A percentile compares a stretch with the other conserved stretches of the same genome.
Conservation (phyloP, 1,140 invertebrate species). For the Oncopodura yosiiana region DNA sequence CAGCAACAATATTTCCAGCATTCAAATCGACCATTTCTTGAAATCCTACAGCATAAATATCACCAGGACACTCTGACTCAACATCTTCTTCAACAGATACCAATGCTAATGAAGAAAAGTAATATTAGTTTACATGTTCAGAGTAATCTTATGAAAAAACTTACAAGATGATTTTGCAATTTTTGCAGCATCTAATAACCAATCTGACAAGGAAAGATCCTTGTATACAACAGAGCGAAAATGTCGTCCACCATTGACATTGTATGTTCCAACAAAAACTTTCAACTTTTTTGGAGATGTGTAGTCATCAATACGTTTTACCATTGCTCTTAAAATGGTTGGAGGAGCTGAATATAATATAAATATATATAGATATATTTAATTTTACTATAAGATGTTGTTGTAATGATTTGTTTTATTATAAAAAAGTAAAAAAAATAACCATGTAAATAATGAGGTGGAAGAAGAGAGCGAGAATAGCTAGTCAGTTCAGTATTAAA, state of each 20-base stretch:
- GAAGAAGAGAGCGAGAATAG: constrained; percentile 75
- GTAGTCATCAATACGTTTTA: constrained; percentile 72
- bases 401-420: constrained; percentile 1
- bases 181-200: constrained; percentile 70
- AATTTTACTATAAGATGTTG: background rate
- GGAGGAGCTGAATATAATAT: constrained; percentile 51
- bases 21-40: constrained; percentile 99
- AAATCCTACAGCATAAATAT: constrained; percentile 96
- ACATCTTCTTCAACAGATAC: constrained; percentile 45
- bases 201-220: constrained; percentile 83
- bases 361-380: constrained; percentile 5
- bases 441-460: constrained; percentile 76
- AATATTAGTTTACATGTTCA: background rate
- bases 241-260: constrained; percentile 98
- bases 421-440: constrained; percentile 31
- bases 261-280: constrained; percentile 91
- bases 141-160: constrained; percentile 21
- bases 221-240: constrained; percentile 94
- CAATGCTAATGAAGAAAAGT: constrained; percentile 43
- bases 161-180: constrained; percentile 43
- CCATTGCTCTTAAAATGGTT: constrained; percentile 68
- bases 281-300: constrained; percentile 59
- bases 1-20: constrained; percentile 94
- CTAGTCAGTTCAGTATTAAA: constrained; percentile 84
- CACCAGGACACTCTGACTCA: constrained; percentile 52